These are phyloP conservation scores for Python bivittatus DNA, from an alignment of 2,113 vertebrate genomes.

Conservation along the genomic window DNA sequence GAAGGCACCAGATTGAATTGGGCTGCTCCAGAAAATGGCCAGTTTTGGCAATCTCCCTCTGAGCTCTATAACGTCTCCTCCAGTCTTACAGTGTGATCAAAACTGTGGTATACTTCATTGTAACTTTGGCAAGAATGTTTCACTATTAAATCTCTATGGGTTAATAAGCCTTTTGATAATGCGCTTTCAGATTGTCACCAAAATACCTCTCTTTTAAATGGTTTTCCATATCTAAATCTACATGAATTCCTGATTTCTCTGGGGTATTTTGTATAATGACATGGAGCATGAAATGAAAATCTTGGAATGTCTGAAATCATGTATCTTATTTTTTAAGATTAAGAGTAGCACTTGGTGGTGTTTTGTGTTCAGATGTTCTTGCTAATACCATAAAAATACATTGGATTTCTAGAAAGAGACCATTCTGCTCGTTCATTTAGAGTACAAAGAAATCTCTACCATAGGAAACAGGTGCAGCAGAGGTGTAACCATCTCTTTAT, in stretches of 20 bases:
- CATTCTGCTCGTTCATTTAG: background rate
- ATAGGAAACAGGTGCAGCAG: constrained; percentile 32
- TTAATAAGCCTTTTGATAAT: too few relatives aligned
- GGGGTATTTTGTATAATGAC: constrained; percentile 1
- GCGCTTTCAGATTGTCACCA: background rate
- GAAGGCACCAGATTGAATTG: too few relatives aligned
- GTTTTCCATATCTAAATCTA: background rate
- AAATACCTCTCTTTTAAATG: background rate
- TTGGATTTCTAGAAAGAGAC: constrained; percentile 10
- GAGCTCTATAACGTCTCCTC: background rate
- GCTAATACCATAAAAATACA: constrained; percentile 1
- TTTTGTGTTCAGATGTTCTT: background rate
- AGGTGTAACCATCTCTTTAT: constrained; percentile 20
- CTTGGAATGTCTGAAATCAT: background rate
- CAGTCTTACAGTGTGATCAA: too few relatives aligned
- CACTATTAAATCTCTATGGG: background rate
- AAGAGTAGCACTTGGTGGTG: background rate
- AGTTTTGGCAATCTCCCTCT: background rate
- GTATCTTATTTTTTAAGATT: constrained; percentile 13
- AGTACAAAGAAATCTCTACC: constrained; percentile 12
- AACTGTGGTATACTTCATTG: background rate
- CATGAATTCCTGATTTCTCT: background rate
- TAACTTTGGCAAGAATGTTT: background rate
- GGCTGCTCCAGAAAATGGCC: background rate
- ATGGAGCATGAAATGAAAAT: background rate